Evolutionary conservation across 1,140 invertebrate genomes (phyloP), one percentile per base, ranked within the genome.

Genomic region (Penaeus indicus): DNA sequence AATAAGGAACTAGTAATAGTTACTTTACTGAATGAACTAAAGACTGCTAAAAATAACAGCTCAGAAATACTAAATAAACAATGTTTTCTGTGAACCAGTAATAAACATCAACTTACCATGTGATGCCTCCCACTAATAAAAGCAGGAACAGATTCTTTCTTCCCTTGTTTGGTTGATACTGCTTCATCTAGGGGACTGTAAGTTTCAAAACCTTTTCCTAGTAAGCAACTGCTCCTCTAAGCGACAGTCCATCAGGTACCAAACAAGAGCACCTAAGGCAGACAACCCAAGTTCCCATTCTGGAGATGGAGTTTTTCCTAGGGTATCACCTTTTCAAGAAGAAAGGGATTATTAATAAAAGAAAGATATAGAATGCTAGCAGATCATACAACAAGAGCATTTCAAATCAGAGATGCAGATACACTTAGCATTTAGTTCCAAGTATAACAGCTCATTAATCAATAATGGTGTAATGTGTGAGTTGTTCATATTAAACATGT

Each of bases 161-260:
- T 84, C 42, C 38, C 47, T 3, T 67, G n/a, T 42, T 13, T 27
- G 27, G 82, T 77, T n/a, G 62, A 75, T 25, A 79, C 86, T 63
- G 82, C 75, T 75, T 69, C 32, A 93, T 98, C 97, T 0, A 96
- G 94, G 0, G 98, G 98, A n/a, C 92, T 91, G 92, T 99, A 99
- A 1, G 95, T 91, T 89, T 96, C 94, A 93, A 99, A n/a, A 99
- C 81, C 96, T 63, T 94, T 95, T 95, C 98, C 96, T 61, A 0
- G 96, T 96, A 63, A 99, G 91, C 13, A 99, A 93, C 92, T 99
- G 97, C 87, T 98, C 95, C 92, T 99, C 98, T 60, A 99, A 93
- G 16, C 97, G 93, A 92, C 96, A 97, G 47, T 96, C 93, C 89
- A 95, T 95, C 22, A 99, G 94, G 92, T 98, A 98, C 93, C 96